Evolutionary conservation across 2,888 invertebrate species (phyloP).

Genomic region (Thelaira solivaga): DNA sequence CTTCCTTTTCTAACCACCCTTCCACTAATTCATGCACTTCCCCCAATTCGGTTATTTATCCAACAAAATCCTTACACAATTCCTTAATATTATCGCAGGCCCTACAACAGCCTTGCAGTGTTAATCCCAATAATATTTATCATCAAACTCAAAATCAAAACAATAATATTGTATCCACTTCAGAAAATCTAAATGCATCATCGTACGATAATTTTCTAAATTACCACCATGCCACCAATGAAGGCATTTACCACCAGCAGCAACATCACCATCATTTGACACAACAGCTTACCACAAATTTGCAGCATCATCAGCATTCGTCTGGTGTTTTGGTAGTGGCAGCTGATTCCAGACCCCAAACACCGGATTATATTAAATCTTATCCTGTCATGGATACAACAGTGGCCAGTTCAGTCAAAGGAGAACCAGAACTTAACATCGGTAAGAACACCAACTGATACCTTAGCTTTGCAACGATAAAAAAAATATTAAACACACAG

Average conservation of each 20-base stretch:
- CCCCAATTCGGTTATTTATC: conserved; percentile 27
- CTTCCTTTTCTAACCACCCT: background rate
- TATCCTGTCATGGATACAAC: conserved; percentile 78
- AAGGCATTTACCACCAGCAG: conserved; percentile 3
- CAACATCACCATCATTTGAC: conserved; percentile 9
- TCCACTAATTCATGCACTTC: background rate
- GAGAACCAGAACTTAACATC: conserved; percentile 77
- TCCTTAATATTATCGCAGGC: conserved; percentile 51
- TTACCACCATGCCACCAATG: conserved; percentile 29
- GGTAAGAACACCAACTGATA: too few relatives aligned
- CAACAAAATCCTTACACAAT: conserved; percentile 26
- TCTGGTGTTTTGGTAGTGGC: conserved; percentile 68
- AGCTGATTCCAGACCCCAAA: conserved; percentile 74
- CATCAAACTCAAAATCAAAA: conserved; percentile 36
- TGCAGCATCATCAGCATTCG: conserved; percentile 36
- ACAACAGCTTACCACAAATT: conserved; percentile 1
- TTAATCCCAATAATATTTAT: conserved; percentile 33
- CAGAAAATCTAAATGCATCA: conserved; percentile 41
- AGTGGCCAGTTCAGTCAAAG: conserved; percentile 77
- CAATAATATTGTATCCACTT: conserved; percentile 58
- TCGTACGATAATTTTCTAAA: conserved; percentile 46
- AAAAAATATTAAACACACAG: too few relatives aligned
- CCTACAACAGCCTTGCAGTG: conserved; percentile 32
- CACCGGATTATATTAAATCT: conserved; percentile 76
- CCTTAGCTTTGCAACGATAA: too few relatives aligned